Base-by-base conservation (phyloP, 2,888 invertebrate species). In the Aquatica leii region DNA sequence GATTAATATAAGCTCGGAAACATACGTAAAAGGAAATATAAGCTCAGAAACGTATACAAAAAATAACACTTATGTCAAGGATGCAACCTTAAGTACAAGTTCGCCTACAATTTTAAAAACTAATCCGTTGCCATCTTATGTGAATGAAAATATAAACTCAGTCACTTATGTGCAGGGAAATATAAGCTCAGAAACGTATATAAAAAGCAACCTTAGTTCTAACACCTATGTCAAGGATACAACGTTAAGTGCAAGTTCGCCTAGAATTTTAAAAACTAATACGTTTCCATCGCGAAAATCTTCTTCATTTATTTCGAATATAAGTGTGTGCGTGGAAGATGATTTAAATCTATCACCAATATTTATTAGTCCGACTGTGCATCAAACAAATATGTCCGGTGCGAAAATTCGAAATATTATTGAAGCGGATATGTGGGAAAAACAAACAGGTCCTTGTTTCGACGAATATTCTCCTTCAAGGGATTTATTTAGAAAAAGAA, bases 1-100 rank as follows among this genome's bases (percentile, higher is more conserved):
- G 15, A 35, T 41, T 11, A 40, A 24, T 6, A 58, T 58, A 11
- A 58, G 51, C 35, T 20, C 58, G 0, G 40, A 58, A 66, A 68
- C 40, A 55, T 69, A 66, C 46, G 43, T 55, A 14, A 55, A 66
- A 62, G 56, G 48, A 17, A 84, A 82, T 76, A 69, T 82, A 8
- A 83, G 82, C 72, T 82, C 83, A 1, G 85, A 85, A 68, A 86
- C 86, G 0, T 86, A 81, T 65, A 84, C 84, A 4, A 86, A 86
- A 74, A 71, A 66, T 4, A 73, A 68, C 20, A 77, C 78, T 18
- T 77, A 72, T 41, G 67, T 73, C 1, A 71, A 66, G 52, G 58
- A 58, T 49, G 48, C 0, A 15, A 50, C 58, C 1, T 17, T 41
- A n/a, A 21, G 34, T 31, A 31, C 50, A 12, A 37, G 1, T 21